Evolutionary conservation across 1,140 invertebrate species (phyloP), one percentile per base, ranked within the genome.

Genomic region (Drosophila novamexicana): DNA sequence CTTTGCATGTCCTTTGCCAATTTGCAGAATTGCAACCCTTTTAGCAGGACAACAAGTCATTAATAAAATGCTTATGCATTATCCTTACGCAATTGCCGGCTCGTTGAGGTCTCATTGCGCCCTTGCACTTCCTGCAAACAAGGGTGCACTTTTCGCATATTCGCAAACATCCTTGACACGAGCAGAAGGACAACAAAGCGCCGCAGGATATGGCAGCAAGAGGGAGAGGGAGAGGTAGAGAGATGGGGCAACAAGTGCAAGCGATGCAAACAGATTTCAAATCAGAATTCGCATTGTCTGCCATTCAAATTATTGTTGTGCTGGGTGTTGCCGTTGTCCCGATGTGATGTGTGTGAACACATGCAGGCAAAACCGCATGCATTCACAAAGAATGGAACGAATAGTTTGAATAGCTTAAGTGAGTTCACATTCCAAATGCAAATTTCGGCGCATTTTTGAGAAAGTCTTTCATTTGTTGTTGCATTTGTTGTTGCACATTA

Each of bases 141-240:
- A 68, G 77, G 77, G 74, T 79, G 76, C 76, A 77, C 59, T 68
- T 68, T 76, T 72, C 36, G 47, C 73, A 63, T 40, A 72, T 65
- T 59, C 36, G 50, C 52, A 76, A 59, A 50, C 39, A 67, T 72
- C 63, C 63, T 69, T 49, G 45, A 47, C 40, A 12, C 36, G 12
- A 50, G n/a, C 18, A 8, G 16, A 47, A 36, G 32, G 18, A 16
- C 40, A 49, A 29, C 22, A 49, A 49, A 10, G 9, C 47, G 18
- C 3, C 47, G 18, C 45, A 9, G 2, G 1, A 18, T 5, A 32
- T 29, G 34, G 18, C 14, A 7, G 34, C 2, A 18, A 40, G 44
- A 9, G 59, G 1, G 39, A 32, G 66, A 58, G 45, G 16, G 39
- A 32, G 66, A 58, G 45, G 16, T 9, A 47, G 32, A 42, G 18